phyloP scores from a whole-genome alignment of 2,797 vertebrate species.

The Falco biarmicus region DNA sequence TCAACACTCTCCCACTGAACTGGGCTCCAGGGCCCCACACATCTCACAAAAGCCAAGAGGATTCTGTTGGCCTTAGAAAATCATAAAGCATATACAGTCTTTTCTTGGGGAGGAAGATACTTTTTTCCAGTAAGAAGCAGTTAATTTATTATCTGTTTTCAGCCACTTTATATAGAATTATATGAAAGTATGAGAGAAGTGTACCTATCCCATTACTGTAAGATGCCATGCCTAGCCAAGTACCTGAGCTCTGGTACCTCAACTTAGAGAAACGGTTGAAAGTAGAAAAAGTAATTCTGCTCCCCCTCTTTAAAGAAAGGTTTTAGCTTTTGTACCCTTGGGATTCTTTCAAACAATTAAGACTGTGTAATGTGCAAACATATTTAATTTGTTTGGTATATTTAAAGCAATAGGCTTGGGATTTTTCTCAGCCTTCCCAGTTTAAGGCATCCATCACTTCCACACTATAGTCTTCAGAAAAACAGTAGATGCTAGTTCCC shows the following conservation, averaged over 20 bases:
- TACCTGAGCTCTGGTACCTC: background rate
- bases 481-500: background rate
- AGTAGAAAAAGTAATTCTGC: background rate
- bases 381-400: background rate
- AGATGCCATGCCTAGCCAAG: background rate
- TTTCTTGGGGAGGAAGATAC: background rate
- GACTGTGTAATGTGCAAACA: background rate
- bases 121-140: background rate
- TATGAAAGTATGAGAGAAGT: background rate
- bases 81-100: background rate
- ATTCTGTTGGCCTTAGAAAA: background rate
- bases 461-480: background rate
- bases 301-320: background rate
- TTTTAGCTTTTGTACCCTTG: background rate
- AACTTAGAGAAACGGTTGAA: background rate
- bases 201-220: background rate
- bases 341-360: background rate
- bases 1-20: background rate
- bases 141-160: background rate
- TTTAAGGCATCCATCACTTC: background rate
- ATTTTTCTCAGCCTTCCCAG: background rate
- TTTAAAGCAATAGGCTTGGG: background rate
- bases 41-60: background rate
- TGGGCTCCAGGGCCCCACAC: too few species aligned
- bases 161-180: background rate